Evolutionary conservation across 2,888 invertebrate genomes (phyloP).

Genomic region (Phasia obesa): DNA sequence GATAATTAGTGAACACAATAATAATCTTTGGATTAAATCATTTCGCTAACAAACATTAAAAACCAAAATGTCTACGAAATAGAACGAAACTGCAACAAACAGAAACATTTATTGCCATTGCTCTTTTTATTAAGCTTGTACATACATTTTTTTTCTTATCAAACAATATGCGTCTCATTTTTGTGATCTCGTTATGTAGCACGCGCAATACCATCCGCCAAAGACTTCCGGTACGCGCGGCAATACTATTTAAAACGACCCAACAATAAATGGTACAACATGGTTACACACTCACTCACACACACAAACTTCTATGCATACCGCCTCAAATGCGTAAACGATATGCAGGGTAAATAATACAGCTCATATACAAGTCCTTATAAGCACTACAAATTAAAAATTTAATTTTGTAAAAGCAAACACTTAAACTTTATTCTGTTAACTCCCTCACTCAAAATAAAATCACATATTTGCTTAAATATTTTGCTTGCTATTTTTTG

Average conservation of each 20-base stretch:
- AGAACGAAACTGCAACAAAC: slow-evolving; percentile 35
- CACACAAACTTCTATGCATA: not conserved
- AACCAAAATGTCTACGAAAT: slow-evolving; percentile 34
- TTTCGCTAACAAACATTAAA: slow-evolving; percentile 53
- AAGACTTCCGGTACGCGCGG: slow-evolving; percentile 73
- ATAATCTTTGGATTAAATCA: slow-evolving; percentile 66
- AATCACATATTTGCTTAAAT: not conserved
- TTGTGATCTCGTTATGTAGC: slow-evolving; percentile 73
- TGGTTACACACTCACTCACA: not conserved
- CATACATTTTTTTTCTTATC: slow-evolving; percentile 34
- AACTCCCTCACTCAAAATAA: not conserved
- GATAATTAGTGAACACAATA: slow-evolving; percentile 67
- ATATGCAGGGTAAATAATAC: slow-evolving; percentile 2
- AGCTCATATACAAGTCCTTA: slow-evolving; percentile 1
- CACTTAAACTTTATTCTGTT: not conserved
- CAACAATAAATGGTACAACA: slow-evolving; percentile 35
- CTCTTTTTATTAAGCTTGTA: slow-evolving; percentile 32
- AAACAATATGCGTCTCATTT: slow-evolving; percentile 60
- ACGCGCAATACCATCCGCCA: slow-evolving; percentile 75
- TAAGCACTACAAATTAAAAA: slow-evolving; percentile 11
- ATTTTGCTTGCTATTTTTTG: not conserved
- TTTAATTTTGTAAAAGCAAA: not conserved
- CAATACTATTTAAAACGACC: slow-evolving; percentile 63
- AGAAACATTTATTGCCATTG: slow-evolving; percentile 38
- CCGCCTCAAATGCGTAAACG: slow-evolving; percentile 29